phyloP scores from a whole-genome alignment of 92 coral and sea anemone species.

The Metridium senile region DNA sequence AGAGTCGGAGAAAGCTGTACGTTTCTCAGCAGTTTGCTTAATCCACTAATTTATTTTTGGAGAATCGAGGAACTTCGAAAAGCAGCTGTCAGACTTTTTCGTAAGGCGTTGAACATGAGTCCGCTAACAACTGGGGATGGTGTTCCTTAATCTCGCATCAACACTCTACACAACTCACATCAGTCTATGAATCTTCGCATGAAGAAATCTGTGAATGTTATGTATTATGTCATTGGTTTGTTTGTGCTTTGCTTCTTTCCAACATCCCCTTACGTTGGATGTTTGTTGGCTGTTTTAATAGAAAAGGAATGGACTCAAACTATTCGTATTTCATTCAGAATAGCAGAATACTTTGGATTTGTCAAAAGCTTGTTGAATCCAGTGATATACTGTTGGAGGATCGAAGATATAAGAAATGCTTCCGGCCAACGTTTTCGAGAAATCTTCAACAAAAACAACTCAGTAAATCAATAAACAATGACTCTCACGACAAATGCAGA shows the following conservation, averaged over 20 bases:
- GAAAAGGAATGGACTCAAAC: neutral
- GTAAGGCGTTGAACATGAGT: no score
- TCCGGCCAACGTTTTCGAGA: neutral
- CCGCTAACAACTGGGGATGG: no score
- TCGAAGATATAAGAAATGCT: constrained; percentile 9
- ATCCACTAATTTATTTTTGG: constrained; percentile 27
- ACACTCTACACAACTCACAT: constrained; percentile 11
- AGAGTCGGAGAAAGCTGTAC: neutral
- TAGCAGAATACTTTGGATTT: constrained; percentile 1
- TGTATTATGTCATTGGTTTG: constrained; percentile 14
- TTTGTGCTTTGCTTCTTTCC: constrained; percentile 18
- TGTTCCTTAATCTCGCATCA: no score
- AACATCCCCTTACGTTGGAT: constrained; percentile 16
- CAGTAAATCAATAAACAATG: no score
- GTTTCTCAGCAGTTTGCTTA: neutral
- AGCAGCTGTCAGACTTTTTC: no score
- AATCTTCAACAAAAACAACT: neutral
- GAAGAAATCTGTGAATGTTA: constrained; percentile 10
- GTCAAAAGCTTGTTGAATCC: constrained; percentile 10
- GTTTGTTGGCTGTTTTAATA: neutral
- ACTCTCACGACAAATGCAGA: no score
- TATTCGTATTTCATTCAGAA: neutral
- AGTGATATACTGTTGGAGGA: constrained; percentile 19
- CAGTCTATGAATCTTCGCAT: constrained; percentile 15
- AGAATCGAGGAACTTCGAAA: constrained; percentile 22